Conservation (phyloP, 1,140 invertebrate species). For the Brachionus paranguensis region DNA sequence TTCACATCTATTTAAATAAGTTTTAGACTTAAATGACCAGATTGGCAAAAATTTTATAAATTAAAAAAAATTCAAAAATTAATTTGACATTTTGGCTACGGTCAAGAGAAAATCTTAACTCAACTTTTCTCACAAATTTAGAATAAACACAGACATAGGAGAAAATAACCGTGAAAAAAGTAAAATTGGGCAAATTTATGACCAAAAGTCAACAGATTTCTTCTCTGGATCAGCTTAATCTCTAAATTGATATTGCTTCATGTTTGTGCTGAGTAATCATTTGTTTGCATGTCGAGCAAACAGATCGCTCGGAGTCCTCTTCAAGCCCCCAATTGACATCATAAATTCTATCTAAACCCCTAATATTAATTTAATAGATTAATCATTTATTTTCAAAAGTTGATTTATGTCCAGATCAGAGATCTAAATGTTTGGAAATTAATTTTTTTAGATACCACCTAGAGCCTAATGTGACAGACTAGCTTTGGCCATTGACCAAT, state of each 20-base stretch:
- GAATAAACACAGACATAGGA: background rate
- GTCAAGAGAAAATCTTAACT: background rate
- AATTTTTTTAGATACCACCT: background rate
- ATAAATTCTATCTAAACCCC: background rate
- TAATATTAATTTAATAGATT: background rate
- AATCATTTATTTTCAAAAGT: background rate
- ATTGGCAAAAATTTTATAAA: background rate
- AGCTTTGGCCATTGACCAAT: background rate
- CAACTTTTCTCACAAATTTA: background rate
- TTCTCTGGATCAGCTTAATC: background rate
- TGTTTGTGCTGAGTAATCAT: background rate
- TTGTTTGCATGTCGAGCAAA: background rate
- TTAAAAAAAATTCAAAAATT: background rate
- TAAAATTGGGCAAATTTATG: background rate
- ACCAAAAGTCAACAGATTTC: background rate
- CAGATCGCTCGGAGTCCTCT: background rate
- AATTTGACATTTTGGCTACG: background rate
- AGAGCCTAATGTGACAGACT: background rate
- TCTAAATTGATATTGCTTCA: background rate
- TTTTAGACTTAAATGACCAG: background rate
- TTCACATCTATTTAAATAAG: no score
- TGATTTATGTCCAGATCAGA: background rate
- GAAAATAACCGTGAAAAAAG: background rate
- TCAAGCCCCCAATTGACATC: background rate
- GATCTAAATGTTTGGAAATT: background rate